Base-by-base conservation (phyloP, 2,113 vertebrate genomes). In the Acinonyx jubatus region DNA sequence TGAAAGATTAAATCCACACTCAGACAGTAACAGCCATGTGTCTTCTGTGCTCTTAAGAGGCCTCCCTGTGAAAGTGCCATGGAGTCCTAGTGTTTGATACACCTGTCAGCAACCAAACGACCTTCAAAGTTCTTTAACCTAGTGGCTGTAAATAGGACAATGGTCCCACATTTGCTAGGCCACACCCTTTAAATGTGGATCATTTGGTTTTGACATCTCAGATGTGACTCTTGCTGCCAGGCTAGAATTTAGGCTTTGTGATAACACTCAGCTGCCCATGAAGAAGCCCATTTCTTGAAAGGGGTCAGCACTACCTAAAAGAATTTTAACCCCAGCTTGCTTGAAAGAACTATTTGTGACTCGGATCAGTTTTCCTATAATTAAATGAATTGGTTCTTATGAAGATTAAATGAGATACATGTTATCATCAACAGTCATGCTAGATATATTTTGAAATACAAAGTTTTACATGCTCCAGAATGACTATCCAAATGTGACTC, bases 331-430 rank as follows among this genome's bases (percentile, higher is more conserved):
- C 4, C n/a, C 66, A 6, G 63, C 45, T 76, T 81, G 27, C 81
- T 89, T 66, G 91, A 87, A 97, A 86, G 86, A 94, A 89, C 19
- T 57, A 38, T 33, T 33, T 89, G 87, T 45, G 74, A 65, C 92
- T 86, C 27, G 18, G 61, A 97, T 96, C 82, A 76, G 91, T 94
- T 96, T 97, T 94, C 61, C 80, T 3, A 48, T 50, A 4, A 52
- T 15, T 82, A 80, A 61, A n/a, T 15, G 23, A 74, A 55, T n/a
- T 63, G 25, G n/a, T 68, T 89, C 81, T 63, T 45, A 48, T 87
- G 83, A 83, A 63, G 66, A 63, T 79, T 29, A 65, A 79, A 48
- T 81, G 63, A 73, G 63, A 87, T 48, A 31, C 0, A 14, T 1
- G 13, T 31, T 18, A 21, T 27, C 48, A 19, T 65, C 45, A 79